Evolutionary conservation across 2,113 vertebrate species (phyloP).

Genomic region (Oncorhynchus kisutch): DNA sequence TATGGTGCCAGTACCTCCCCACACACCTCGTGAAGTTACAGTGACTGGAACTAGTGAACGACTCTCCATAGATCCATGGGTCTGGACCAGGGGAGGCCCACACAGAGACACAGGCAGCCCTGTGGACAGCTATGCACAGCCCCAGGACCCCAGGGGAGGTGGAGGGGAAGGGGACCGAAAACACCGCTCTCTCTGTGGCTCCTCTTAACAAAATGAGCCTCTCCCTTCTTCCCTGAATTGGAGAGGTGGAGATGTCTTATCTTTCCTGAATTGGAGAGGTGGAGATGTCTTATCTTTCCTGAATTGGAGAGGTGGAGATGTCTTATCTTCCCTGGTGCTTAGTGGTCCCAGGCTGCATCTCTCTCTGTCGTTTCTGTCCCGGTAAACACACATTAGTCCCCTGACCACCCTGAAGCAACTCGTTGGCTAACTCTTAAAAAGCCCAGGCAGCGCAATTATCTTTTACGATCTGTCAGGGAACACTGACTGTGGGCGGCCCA

Average conservation of each 20-base stretch:
- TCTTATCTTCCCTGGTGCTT: slow-evolving; percentile 31
- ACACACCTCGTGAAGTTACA: slow-evolving; percentile 71
- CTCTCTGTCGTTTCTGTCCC: slow-evolving; percentile 44
- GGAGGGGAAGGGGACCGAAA: background rate
- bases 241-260: slow-evolving; percentile 42
- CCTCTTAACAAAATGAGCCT: slow-evolving; percentile 15
- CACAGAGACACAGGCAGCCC: slow-evolving; percentile 45
- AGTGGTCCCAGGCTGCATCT: background rate
- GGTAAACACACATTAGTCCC: slow-evolving; percentile 60
- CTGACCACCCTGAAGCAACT: slow-evolving; percentile 69
- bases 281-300: no score
- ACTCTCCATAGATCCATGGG: slow-evolving; percentile 61
- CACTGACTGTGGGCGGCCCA: slow-evolving; percentile 61
- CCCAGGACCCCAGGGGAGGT: no score
- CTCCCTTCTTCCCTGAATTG: slow-evolving; percentile 36
- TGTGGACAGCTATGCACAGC: no score
- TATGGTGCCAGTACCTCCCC: slow-evolving; percentile 64
- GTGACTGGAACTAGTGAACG: slow-evolving; percentile 52
- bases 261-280: slow-evolving; percentile 18
- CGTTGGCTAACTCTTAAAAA: slow-evolving; percentile 71
- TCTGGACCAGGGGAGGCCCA: slow-evolving; percentile 49
- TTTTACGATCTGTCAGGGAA: slow-evolving; percentile 80
- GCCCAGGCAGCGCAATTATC: slow-evolving; percentile 77
- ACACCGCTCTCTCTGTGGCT: slow-evolving; percentile 12
- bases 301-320: no score